Percentiles rank a stretch among this genome's conserved stretches.
These are phyloP conservation scores for Caenorhabditis japonica DNA, from an alignment of 2,888 invertebrate genomes.

Conservation along the genomic window DNA sequence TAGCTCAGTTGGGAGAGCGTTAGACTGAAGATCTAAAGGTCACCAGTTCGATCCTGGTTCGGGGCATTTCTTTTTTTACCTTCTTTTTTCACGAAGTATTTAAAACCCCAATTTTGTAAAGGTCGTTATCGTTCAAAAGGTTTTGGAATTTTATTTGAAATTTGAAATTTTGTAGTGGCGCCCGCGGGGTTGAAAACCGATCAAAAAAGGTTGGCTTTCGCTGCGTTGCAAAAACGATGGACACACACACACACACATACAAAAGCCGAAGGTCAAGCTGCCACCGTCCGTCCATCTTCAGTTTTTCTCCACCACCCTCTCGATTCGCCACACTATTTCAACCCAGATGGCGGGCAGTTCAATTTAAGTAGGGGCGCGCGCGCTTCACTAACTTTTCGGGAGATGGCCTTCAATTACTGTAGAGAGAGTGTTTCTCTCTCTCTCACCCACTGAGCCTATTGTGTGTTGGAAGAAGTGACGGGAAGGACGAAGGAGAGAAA, in stretches of 20 bases:
- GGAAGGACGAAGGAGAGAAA: neutral
- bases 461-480: neutral
- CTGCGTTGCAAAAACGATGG: too few relatives aligned
- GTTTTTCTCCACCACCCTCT: neutral
- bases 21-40: constrained; percentile 78
- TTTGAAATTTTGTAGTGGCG: too few relatives aligned
- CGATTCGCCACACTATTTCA: constrained; percentile 5
- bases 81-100: neutral
- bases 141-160: neutral
- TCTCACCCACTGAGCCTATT: constrained; percentile 29
- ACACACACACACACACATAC: too few relatives aligned
- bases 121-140: neutral
- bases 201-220: too few relatives aligned
- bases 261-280: constrained; percentile 57
- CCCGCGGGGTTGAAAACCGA: too few relatives aligned
- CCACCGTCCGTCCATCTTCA: constrained; percentile 11
- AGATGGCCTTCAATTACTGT: constrained; percentile 50
- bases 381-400: constrained; percentile 53
- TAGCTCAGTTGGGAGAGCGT: constrained; percentile 77
- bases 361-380: constrained; percentile 17
- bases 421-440: constrained; percentile 1
- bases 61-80: constrained; percentile 61
- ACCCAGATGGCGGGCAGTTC: constrained; percentile 4
- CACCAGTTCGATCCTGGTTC: constrained; percentile 77
- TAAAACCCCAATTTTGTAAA: neutral